Conservation (phyloP, 2,888 invertebrate genomes). For the Andrena flavipes region DNA sequence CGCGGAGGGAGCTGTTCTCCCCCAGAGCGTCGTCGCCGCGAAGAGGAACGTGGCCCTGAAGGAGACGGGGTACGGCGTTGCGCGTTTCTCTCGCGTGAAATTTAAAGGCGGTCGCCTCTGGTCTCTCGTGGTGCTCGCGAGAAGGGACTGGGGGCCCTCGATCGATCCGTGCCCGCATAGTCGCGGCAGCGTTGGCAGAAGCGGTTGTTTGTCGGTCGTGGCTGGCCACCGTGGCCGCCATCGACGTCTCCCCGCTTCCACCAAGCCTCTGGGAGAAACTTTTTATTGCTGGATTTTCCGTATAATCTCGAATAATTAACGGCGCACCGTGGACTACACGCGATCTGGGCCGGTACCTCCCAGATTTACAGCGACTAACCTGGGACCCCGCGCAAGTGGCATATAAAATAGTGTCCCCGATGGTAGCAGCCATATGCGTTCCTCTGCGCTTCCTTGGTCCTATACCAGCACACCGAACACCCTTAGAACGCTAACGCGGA, state of each 20-base stretch:
- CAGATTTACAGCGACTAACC: too few relatives aligned
- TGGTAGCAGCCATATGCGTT: too few relatives aligned
- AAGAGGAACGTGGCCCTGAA: conserved; percentile 47
- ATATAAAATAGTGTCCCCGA: too few relatives aligned
- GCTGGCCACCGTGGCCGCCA: conserved; percentile 42
- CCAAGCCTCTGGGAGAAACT: conserved; percentile 61
- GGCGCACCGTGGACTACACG: conserved; percentile 55
- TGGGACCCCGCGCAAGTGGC: too few relatives aligned
- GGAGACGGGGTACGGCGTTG: conserved; percentile 43
- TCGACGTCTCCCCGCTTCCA: conserved; percentile 6
- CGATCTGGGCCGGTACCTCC: background rate
- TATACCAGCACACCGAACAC: too few relatives aligned
- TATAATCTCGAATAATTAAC: conserved; percentile 81
- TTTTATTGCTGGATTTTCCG: conserved; percentile 77
- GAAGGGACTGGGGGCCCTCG: conserved; percentile 75
- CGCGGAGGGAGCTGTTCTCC: background rate
- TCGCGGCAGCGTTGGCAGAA: conserved; percentile 65
- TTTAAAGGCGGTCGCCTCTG: conserved; percentile 70
- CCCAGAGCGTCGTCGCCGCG: background rate
- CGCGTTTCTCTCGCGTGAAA: conserved; percentile 70
- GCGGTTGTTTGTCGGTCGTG: conserved; percentile 57
- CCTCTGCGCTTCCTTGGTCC: too few relatives aligned
- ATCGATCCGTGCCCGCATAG: conserved; percentile 77
- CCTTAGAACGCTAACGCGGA: too few relatives aligned
- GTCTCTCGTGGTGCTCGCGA: conserved; percentile 53